phyloP scores from a whole-genome alignment of 2,797 vertebrate species.

The Falco cherrug region DNA sequence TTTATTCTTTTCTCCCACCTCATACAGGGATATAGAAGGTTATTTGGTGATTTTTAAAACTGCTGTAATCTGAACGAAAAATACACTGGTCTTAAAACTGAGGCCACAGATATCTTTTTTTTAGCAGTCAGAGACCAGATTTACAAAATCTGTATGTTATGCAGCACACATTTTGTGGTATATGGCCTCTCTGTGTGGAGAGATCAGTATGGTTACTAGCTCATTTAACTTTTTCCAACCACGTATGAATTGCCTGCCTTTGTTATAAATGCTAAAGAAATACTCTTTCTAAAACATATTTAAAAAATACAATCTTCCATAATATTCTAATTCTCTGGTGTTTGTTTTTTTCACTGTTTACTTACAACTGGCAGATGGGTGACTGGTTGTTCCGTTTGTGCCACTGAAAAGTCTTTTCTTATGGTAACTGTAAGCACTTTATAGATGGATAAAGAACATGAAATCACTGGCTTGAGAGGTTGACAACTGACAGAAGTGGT shows the following conservation, averaged over 20 bases:
- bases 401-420: not conserved
- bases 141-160: not conserved
- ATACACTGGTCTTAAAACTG: not conserved
- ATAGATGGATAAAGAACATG: not conserved
- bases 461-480: not conserved
- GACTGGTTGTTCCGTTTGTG: not conserved
- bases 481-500: not conserved
- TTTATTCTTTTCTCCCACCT: not conserved
- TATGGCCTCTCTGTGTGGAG: not conserved
- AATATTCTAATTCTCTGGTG: not conserved
- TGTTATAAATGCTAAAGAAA: not conserved
- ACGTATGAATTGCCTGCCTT: not conserved
- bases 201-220: not conserved
- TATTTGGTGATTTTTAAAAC: not conserved
- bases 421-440: not conserved
- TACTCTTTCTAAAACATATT: fast-evolving
- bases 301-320: not conserved
- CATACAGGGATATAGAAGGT: not conserved
- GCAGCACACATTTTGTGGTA: not conserved
- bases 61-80: not conserved
- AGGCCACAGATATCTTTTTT: not conserved
- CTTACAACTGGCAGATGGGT: not conserved
- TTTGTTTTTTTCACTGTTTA: not conserved
- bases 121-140: not conserved
- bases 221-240: not conserved